These are phyloP conservation scores for Micromys minutus DNA, from an alignment of 2,113 vertebrate genomes.

Conservation along the genomic window DNA sequence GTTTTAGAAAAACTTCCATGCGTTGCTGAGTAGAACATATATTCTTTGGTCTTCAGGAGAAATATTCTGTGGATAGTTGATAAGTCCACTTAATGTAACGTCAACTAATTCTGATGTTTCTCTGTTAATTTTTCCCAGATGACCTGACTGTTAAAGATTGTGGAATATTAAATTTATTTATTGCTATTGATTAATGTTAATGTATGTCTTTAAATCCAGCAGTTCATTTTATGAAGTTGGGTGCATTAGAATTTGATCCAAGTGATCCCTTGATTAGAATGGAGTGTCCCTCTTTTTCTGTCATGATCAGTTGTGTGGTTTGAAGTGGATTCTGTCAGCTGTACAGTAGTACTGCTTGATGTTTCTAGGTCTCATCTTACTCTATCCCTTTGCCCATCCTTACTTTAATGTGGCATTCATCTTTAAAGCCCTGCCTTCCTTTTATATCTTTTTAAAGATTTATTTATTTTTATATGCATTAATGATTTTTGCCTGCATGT, in stretches of 20 bases:
- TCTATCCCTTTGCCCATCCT: not conserved
- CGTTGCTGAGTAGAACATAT: not conserved
- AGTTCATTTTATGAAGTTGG: not conserved
- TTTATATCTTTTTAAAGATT: too few species aligned
- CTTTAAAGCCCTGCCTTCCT: too few species aligned
- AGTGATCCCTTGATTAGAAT: not conserved
- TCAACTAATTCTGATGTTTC: not conserved
- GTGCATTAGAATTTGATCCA: not conserved
- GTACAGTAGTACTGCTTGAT: not conserved
- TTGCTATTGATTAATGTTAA: not conserved
- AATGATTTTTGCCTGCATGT: too few species aligned
- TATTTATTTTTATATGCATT: too few species aligned
- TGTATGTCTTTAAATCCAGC: not conserved
- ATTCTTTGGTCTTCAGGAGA: not conserved
- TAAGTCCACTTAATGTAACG: not conserved
- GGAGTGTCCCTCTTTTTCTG: not conserved
- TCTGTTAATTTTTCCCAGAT: not conserved
- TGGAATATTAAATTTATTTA: not conserved
- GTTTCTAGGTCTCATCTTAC: not conserved
- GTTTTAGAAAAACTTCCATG: not conserved
- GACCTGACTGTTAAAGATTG: not conserved
- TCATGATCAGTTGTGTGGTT: not conserved
- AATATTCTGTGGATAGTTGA: not conserved
- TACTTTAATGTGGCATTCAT: too few species aligned
- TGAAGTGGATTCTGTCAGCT: not conserved